phyloP scores from a whole-genome alignment of 2,888 invertebrate genomes.

The Acleris laterana region DNA sequence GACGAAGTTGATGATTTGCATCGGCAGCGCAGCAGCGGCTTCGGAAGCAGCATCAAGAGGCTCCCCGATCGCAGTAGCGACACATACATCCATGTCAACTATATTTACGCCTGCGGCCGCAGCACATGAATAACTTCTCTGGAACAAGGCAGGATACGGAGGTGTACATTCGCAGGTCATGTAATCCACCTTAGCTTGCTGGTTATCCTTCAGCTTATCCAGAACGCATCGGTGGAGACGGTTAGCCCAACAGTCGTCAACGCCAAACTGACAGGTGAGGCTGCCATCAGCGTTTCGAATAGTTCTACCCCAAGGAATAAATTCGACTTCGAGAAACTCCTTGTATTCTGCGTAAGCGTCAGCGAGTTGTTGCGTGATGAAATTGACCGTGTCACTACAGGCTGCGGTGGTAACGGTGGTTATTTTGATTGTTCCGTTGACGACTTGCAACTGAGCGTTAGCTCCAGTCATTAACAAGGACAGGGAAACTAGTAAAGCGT shows the following conservation, averaged over 20 bases:
- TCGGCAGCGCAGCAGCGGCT: slow-evolving; percentile 52
- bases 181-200: slow-evolving; percentile 63
- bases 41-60: slow-evolving; percentile 59
- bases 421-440: slow-evolving; percentile 68
- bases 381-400: slow-evolving; percentile 63
- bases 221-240: slow-evolving; percentile 70
- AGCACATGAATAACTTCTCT: slow-evolving; percentile 63
- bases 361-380: slow-evolving; percentile 55
- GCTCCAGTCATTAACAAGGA: slow-evolving; percentile 17
- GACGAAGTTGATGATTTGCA: slow-evolving; percentile 57
- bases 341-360: slow-evolving; percentile 60
- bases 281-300: slow-evolving; percentile 49
- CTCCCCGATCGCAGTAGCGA: slow-evolving; percentile 52
- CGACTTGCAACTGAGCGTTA: slow-evolving; percentile 48
- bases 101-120: slow-evolving; percentile 56
- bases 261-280: slow-evolving; percentile 62
- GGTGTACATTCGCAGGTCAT: slow-evolving; percentile 69
- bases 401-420: slow-evolving; percentile 65
- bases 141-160: slow-evolving; percentile 52
- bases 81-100: slow-evolving; percentile 62
- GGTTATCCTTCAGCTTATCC: slow-evolving; percentile 55
- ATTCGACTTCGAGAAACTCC: slow-evolving; percentile 66
- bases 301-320: slow-evolving; percentile 76
- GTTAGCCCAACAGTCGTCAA: slow-evolving; percentile 72
- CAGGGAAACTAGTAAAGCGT: slow-evolving; percentile 10